Evolutionary conservation across 2,888 invertebrate genomes (phyloP), one percentile per base, ranked within the genome.

Genomic region (Microplitis manilae): DNA sequence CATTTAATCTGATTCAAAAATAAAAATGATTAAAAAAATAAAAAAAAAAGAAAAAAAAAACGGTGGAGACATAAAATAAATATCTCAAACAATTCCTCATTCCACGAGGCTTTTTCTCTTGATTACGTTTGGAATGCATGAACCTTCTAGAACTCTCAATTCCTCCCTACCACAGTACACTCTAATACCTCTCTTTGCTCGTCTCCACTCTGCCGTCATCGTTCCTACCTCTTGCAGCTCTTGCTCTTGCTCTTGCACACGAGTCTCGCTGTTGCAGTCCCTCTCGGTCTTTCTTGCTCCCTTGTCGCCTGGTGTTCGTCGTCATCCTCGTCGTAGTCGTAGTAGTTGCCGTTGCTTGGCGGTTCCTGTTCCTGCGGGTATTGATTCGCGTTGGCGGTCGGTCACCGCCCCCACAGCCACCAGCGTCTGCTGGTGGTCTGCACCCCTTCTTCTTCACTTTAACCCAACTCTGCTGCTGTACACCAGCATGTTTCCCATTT

Each of bases 341-440:
- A 83, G 82, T 83, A 82, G 81, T 82, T 83, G 79, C 80, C 83
- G 83, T 82, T 83, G 87, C 85, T 84, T 84, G 87, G 86, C 83
- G 85, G 87, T 88, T 89, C 89, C 89, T 89, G 89, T 89, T 90
- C 88, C 90, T 90, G 89, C 90, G 90, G 90, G 89, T 90, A 90
- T 90, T 90, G 90, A 90, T 90, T 90, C 89, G 88, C 88, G 89
- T 89, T 87, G 89, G 88, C 86, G 88, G 88, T 86, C 89, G 90
- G 89, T 90, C 90, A 88, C 90, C 90, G 89, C 90, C 90, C 89
- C 90, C 89, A 83, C 84, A 85, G 86, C 85, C 87, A 85, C 84
- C 87, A 85, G 85, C 87, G 90, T 90, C 89, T 90, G 87, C 88
- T 86, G 84, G 83, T 86, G 85, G 90, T 89, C 89, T 89, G 86